Conservation (phyloP, 2,113 vertebrate species). For the Fukomys damarensis region DNA sequence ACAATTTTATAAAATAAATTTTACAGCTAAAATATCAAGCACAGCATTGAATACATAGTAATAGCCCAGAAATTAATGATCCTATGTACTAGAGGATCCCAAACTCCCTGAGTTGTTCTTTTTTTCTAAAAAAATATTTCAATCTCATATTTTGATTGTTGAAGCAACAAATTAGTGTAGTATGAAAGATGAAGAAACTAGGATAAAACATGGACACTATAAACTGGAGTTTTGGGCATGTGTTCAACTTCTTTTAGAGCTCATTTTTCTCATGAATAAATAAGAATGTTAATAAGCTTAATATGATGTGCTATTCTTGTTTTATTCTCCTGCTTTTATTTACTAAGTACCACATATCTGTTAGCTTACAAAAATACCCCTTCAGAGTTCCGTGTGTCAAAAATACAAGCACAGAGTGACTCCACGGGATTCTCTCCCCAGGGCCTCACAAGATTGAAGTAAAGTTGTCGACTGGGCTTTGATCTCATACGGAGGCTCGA, state of each 20-base stretch:
- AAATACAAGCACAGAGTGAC: not conserved
- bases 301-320: not conserved
- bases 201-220: not conserved
- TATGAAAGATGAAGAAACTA: not conserved
- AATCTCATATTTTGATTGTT: not conserved
- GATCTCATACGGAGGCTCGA: not conserved
- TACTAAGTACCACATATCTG: not conserved
- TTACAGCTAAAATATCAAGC: not conserved
- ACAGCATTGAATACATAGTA: not conserved
- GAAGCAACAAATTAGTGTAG: not conserved
- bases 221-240: not conserved
- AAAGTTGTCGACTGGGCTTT: not conserved
- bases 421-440: not conserved
- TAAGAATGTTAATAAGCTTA: not conserved
- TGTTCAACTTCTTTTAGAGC: not conserved
- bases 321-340: not conserved
- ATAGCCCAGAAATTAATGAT: not conserved
- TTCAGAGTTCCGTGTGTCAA: not conserved
- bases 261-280: not conserved
- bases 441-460: not conserved
- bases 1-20: not conserved
- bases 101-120: not conserved
- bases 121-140: not conserved
- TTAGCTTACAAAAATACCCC: not conserved
- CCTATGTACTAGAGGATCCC: not conserved